Evolutionary conservation across 2,797 vertebrate species (phyloP), one percentile per base, ranked within the genome.

Genomic region (Rhyacichthys aspro): DNA sequence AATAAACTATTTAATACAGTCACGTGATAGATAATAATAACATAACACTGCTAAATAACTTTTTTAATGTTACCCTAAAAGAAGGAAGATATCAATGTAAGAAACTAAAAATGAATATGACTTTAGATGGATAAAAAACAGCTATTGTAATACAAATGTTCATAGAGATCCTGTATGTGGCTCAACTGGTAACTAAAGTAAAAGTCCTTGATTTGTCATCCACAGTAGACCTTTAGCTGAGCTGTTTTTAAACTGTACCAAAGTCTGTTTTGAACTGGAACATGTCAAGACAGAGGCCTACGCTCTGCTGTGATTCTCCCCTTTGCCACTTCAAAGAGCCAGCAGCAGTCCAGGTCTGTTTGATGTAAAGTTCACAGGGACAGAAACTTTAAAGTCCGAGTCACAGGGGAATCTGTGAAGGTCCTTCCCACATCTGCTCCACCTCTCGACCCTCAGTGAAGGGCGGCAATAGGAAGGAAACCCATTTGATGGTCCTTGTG

Each of bases 311-410:
- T 43, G 63, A 74, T 60, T 66, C 65, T 63, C 64, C 62, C 74
- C 63, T 16, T 67, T 58, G 59, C 76, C 76, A 88, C 93, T 93
- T 93, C 91, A 94, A 94, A 93, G 90, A 69, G 63, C 59, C 76
- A 72, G 56, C 79, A 69, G 84, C 73, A 67, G 84, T 66, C 75
- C 70, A 36, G 78, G 67, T 63, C 62, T 16, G 85, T 94, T 93
- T 93, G 91, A 94, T 91, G 92, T 93, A 83, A 89, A 92, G 89
- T 92, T 93, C 93, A 93, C 86, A 91, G 89, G 79, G 76, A 86
- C 74, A 82, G 80, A 78, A 90, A 90, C 91, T 88, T 91, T 87
- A 86, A 93, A 92, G 92, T 90, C 79, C 70, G 68, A 76, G 70
- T 52, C 79, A 83, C 76, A 64, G 83, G 85, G 86, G 84, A 84